These are phyloP conservation scores for Hyposmocoma kahamanoa DNA, from an alignment of 1,140 invertebrate species.

Conservation along the genomic window DNA sequence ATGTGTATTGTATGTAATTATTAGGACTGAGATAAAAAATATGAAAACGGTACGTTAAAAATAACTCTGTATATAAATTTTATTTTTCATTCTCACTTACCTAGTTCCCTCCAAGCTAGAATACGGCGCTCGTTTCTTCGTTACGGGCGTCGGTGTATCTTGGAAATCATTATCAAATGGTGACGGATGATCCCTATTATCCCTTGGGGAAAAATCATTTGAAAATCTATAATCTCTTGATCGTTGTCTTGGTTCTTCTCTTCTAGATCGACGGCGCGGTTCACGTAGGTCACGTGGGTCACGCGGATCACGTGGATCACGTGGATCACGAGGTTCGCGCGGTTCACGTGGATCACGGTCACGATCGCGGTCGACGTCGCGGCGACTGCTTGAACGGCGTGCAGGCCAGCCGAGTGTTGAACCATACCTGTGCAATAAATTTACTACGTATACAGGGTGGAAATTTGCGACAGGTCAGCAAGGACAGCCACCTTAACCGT, in stretches of 20 bases:
- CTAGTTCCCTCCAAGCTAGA: conserved; percentile 55
- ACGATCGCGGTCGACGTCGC: conserved; percentile 32
- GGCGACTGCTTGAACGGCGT: conserved; percentile 39
- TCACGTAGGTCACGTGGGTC: conserved; percentile 51
- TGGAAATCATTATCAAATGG: conserved; percentile 84
- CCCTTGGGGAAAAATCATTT: conserved; percentile 75
- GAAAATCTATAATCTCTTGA: conserved; percentile 44
- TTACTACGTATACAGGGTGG: no score
- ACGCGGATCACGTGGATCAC: conserved; percentile 50
- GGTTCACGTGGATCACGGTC: conserved; percentile 33
- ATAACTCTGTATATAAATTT: no score
- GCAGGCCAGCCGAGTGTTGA: conserved; percentile 66
- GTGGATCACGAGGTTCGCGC: conserved; percentile 33
- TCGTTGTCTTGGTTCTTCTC: conserved; percentile 29
- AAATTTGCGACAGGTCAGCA: no score
- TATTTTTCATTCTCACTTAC: conserved; percentile 29
- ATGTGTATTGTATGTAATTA: no score
- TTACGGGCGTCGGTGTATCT: conserved; percentile 43
- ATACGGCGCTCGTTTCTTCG: conserved; percentile 52
- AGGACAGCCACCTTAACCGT: no score
- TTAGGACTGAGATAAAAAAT: no score
- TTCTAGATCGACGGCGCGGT: conserved; percentile 31
- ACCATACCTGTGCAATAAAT: conserved; percentile 49
- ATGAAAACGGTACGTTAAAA: no score
- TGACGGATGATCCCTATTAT: conserved; percentile 74